Evolutionary conservation across 2,113 vertebrate species (phyloP).

Genomic region (Gadus chalcogrammus): DNA sequence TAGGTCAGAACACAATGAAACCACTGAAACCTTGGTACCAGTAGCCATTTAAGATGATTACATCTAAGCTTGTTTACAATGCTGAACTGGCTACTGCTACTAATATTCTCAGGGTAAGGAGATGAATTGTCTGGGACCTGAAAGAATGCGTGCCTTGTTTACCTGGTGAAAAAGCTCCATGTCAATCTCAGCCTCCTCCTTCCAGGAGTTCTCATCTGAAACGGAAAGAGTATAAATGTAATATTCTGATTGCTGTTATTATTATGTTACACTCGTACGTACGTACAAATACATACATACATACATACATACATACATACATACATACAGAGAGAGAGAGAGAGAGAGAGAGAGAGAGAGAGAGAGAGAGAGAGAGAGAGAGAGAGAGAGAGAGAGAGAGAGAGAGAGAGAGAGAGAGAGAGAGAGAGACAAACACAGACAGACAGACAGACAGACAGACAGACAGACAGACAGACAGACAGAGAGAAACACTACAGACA

Average conservation of each 20-base stretch:
- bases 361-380: too few species aligned
- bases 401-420: too few species aligned
- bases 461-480: too few species aligned
- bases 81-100: conserved; percentile 37
- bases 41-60: conserved; percentile 60
- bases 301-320: too few species aligned
- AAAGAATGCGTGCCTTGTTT: conserved; percentile 36
- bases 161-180: conserved; percentile 99
- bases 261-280: not conserved
- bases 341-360: too few species aligned
- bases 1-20: conserved; percentile 62
- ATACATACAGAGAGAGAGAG: too few species aligned
- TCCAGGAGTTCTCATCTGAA: conserved; percentile 95
- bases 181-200: conserved; percentile 96
- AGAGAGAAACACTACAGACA: not conserved
- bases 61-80: conserved; percentile 44
- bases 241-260: too few species aligned
- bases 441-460: too few species aligned
- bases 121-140: conserved; percentile 20
- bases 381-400: too few species aligned
- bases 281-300: too few species aligned
- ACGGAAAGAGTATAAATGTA: conserved; percentile 34
- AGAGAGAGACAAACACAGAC: too few species aligned
- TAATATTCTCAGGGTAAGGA: conserved; percentile 25
- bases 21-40: conserved; percentile 56